Percentiles rank a stretch among this genome's conserved stretches.
Conservation (phyloP, 2,888 invertebrate genomes). For the Drosophila helvetica region DNA sequence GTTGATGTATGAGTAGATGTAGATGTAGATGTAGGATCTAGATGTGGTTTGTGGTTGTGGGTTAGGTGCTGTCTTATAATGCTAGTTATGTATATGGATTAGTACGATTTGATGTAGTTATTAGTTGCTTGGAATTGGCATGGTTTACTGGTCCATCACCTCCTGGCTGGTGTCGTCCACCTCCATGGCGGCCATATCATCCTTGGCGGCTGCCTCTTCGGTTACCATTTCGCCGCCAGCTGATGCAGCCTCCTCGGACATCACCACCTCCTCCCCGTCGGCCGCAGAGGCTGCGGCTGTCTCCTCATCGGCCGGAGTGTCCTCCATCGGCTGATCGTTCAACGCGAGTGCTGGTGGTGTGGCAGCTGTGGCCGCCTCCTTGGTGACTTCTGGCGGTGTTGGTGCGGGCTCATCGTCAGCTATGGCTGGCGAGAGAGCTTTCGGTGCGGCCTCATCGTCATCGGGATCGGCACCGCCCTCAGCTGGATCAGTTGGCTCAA, state of each 20-base stretch:
- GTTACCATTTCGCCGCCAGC: conserved; percentile 81
- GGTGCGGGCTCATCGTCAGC: conserved; percentile 35
- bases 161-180: conserved; percentile 84
- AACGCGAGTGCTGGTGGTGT: conserved; percentile 68
- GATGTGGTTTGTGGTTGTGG: conserved; percentile 1
- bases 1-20: background rate
- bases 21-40: background rate
- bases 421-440: conserved; percentile 24
- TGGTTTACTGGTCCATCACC: conserved; percentile 83
- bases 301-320: conserved; percentile 80
- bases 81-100: conserved; percentile 55
- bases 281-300: conserved; percentile 42
- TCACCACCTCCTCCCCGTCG: conserved; percentile 80
- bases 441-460: conserved; percentile 23
- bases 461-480: conserved; percentile 8
- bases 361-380: conserved; percentile 5
- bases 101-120: conserved; percentile 54
- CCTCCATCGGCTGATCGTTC: conserved; percentile 75
- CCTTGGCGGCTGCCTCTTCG: conserved; percentile 75
- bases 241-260: conserved; percentile 70
- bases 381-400: conserved; percentile 26
- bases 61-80: conserved; percentile 32
- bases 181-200: conserved; percentile 83
- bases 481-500: conserved; percentile 7
- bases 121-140: conserved; percentile 39